These are phyloP conservation scores for Oxyruncus cristatus DNA, from an alignment of 2,113 vertebrate species.

Conservation along the genomic window DNA sequence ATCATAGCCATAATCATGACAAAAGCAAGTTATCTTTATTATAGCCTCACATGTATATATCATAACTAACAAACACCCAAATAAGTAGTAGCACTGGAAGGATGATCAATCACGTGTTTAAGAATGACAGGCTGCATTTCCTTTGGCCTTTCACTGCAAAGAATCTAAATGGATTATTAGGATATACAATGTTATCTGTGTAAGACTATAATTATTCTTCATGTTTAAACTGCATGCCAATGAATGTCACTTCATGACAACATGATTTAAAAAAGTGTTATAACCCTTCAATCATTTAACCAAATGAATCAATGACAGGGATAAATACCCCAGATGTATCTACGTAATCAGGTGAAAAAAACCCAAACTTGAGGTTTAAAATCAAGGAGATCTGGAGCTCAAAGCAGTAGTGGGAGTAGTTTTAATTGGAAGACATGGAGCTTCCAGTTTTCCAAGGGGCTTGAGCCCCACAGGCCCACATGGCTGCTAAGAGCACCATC, in stretches of 20 bases:
- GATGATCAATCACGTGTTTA: accelerated
- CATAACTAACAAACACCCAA: neutral
- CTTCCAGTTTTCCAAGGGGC: neutral
- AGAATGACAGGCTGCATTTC: neutral
- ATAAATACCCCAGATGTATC: neutral
- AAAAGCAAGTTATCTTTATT: neutral
- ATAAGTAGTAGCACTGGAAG: neutral
- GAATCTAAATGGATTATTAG: neutral
- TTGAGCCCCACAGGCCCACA: neutral
- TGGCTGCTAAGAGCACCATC: neutral
- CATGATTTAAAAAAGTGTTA: neutral
- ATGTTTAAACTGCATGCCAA: neutral
- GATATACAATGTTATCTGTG: neutral
- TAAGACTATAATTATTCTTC: neutral
- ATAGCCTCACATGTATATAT: neutral
- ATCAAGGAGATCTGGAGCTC: neutral
- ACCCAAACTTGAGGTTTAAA: neutral
- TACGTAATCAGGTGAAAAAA: neutral
- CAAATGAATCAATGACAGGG: neutral
- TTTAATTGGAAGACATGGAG: neutral
- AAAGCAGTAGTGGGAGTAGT: neutral
- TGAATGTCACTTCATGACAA: neutral
- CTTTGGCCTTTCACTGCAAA: neutral
- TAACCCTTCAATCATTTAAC: neutral
- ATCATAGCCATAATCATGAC: neutral